phyloP scores from a whole-genome alignment of 1,140 invertebrate species.

The Pogonomyrmex californicus region DNA sequence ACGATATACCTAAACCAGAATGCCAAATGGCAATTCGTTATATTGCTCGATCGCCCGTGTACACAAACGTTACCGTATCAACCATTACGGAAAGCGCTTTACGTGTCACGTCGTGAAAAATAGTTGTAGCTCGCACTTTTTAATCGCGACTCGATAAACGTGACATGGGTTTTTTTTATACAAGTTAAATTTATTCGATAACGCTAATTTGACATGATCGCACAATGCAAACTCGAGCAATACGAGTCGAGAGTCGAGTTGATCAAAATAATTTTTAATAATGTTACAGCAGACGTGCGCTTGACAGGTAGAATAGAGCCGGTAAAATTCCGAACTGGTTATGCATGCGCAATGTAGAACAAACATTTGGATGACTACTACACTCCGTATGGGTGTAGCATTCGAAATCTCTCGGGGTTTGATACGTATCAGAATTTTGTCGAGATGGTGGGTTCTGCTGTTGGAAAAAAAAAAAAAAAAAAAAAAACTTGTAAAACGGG shows the following conservation, averaged over 20 bases:
- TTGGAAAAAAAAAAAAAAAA: background rate
- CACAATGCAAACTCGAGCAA: background rate
- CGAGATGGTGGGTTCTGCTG: background rate
- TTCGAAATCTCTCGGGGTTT: background rate
- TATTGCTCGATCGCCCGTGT: background rate
- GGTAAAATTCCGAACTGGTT: background rate
- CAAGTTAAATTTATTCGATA: background rate
- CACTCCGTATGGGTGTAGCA: background rate
- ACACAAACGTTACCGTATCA: background rate
- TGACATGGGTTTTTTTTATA: background rate
- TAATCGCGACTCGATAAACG: constrained; percentile 34
- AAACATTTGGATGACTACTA: background rate
- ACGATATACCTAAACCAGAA: constrained; percentile 10
- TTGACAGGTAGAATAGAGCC: background rate
- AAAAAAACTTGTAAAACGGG: constrained; percentile 30
- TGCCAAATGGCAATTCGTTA: constrained; percentile 36
- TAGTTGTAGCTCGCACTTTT: background rate
- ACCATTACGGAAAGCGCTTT: background rate
- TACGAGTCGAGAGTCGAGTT: background rate
- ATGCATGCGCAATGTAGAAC: background rate
- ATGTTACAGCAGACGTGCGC: background rate
- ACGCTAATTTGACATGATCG: constrained; percentile 3
- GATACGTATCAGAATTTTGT: background rate
- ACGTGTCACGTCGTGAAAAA: background rate
- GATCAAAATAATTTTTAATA: background rate